These are phyloP conservation scores for Xanthostigma xanthostigma DNA, from an alignment of 2,888 invertebrate genomes.

Conservation along the genomic window DNA sequence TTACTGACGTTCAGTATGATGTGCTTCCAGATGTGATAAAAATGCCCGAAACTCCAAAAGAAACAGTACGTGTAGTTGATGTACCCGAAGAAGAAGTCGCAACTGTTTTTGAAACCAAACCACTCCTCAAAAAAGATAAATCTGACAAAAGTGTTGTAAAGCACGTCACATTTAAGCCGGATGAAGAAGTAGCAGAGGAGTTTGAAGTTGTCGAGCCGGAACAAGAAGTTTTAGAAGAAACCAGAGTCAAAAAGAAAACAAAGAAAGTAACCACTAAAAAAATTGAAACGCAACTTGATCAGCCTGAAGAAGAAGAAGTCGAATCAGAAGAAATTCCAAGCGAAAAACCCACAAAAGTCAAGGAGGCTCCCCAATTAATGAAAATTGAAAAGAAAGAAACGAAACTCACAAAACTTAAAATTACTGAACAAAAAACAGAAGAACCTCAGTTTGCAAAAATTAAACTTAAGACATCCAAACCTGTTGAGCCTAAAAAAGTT, in stretches of 20 bases:
- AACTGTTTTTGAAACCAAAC: too few relatives aligned
- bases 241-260: constrained; percentile 15
- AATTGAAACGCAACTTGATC: constrained; percentile 24
- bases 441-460: constrained; percentile 43
- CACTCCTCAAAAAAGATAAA: too few relatives aligned
- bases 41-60: constrained; percentile 5
- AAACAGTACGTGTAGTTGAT: constrained; percentile 6
- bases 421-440: constrained; percentile 34
- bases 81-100: constrained; percentile 8
- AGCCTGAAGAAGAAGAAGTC: constrained; percentile 16
- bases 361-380: constrained; percentile 27
- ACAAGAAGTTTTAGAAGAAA: constrained; percentile 18
- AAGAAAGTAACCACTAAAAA: constrained; percentile 22
- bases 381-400: constrained; percentile 42
- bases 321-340: constrained; percentile 13
- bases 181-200: constrained; percentile 3
- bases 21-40: constrained; percentile 8
- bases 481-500: constrained; percentile 30
- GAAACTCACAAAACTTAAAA: constrained; percentile 39
- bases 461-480: constrained; percentile 44
- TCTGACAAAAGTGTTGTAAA: too few relatives aligned
- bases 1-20: not conserved
- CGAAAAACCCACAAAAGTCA: constrained; percentile 13
- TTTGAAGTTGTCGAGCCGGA: constrained; percentile 23
- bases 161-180: not conserved